These are phyloP conservation scores for Amphiura filiformis DNA, from an alignment of 35 echinoderm and acorn worm species.

Conservation along the genomic window DNA sequence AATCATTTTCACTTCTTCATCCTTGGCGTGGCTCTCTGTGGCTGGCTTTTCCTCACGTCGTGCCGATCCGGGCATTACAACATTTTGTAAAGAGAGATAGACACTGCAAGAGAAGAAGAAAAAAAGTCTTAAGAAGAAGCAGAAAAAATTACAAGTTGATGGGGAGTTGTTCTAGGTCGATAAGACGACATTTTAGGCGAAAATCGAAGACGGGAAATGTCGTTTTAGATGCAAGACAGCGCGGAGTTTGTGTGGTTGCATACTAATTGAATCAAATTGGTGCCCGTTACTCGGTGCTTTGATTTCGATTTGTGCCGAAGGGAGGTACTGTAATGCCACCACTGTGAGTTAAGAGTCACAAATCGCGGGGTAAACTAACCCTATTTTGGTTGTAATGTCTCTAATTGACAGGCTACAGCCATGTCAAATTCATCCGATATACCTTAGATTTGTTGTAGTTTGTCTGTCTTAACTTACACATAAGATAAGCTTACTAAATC, in stretches of 20 bases:
- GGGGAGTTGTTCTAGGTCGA: not conserved
- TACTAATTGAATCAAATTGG: not conserved
- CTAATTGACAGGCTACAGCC: not conserved
- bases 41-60: not conserved
- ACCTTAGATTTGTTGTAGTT: constrained; percentile 1
- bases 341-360: not conserved
- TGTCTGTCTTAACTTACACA: constrained; percentile 7
- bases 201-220: not conserved
- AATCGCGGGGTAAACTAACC: not conserved
- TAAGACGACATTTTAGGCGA: constrained; percentile 4
- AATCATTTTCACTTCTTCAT: not conserved
- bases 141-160: not conserved
- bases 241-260: not conserved
- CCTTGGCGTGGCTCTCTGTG: not conserved
- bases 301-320: constrained; percentile 7
- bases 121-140: not conserved
- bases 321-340: not conserved
- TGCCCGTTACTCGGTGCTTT: constrained; percentile 3
- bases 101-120: not conserved
- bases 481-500: not conserved
- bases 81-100: not conserved
- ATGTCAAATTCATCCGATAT: not conserved
- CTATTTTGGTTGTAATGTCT: not conserved
- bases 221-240: constrained; percentile 5
- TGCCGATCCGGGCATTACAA: not conserved